Conservation (phyloP, 2,797 vertebrate genomes). For the Muscicapa striata region DNA sequence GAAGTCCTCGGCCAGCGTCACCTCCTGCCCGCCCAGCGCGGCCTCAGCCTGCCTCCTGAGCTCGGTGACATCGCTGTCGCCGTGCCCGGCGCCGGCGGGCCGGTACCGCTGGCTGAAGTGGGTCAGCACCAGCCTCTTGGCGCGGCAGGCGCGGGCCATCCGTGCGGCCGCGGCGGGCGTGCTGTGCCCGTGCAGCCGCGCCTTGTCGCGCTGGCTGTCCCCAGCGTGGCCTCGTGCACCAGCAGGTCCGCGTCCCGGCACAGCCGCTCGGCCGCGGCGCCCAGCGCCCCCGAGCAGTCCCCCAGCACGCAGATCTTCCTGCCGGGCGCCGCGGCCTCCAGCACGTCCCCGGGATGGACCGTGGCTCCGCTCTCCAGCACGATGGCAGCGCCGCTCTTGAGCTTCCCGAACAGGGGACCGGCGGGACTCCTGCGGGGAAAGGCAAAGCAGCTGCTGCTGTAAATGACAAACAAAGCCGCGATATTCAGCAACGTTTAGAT, state of each 20-base stretch:
- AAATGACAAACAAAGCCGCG: too few species aligned
- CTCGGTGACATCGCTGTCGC: not conserved
- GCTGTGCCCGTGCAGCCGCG: conserved; percentile 88
- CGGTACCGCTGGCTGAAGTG: conserved; percentile 95
- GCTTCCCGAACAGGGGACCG: conserved; percentile 75
- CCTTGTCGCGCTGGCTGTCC: conserved; percentile 84
- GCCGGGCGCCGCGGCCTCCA: conserved; percentile 82
- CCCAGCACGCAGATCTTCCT: conserved; percentile 91
- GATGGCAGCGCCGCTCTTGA: conserved; percentile 84
- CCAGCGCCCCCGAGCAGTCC: conserved; percentile 84
- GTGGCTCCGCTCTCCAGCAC: conserved; percentile 80
- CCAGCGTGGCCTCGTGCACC: conserved; percentile 91
- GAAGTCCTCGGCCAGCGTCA: too few species aligned
- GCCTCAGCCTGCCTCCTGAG: not conserved
- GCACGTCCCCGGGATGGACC: conserved; percentile 67
- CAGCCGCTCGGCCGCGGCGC: conserved; percentile 60
- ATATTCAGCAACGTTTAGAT: too few species aligned
- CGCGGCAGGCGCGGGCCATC: conserved; percentile 66
- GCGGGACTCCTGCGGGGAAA: conserved; percentile 80
- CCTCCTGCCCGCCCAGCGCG: too few species aligned
- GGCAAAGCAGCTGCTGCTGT: too few species aligned
- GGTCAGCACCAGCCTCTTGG: conserved; percentile 72
- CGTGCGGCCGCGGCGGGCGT: conserved; percentile 84
- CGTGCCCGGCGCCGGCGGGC: conserved; percentile 39
- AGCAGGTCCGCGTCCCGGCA: conserved; percentile 85